Evolutionary conservation across 2,797 vertebrate genomes (phyloP), one percentile per base, ranked within the genome.

Genomic region (Danio albolineatus): DNA sequence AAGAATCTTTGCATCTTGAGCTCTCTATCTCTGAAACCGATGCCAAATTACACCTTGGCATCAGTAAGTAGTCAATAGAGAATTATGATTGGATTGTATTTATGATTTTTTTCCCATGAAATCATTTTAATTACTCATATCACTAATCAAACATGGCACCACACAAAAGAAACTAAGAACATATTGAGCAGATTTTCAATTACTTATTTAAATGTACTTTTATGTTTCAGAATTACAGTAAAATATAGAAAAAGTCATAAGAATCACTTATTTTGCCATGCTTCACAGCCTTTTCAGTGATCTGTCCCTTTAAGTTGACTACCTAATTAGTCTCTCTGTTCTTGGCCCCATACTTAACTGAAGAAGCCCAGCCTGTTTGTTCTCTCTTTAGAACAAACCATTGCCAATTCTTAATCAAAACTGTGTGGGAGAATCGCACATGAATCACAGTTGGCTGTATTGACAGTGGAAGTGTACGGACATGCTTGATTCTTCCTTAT

Each of bases 351-450:
- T 72, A 39, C n/a, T 64, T 64, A 56, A 28, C 69, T 12, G 10
- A 39, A 59, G n/a, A 66, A 66, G 44, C 49, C 77, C 49, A 21
- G 56, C 36, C 75, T 21, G 54, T 65, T 73, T 69, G 17, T 74
- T 74, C 76, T 78, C 46, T 61, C 64, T 76, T 76, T 41, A 66
- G 46, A 69, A 72, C 12, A 57, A 59, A 66, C 13, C 36, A 65
- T 61, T 21, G 76, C 13, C 64, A 70, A 36, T 60, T 60, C n/a
- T 51, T 61, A 28, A 21, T 61, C 54, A 56, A 70, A 78, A 60
- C 44, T 21, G 54, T 60, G 76, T 70, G 54, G 65, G 65, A 69
- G 64, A 70, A 44, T 13, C 4, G 0, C 1, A 17, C 51, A 60
- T 78, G 76, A 78, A 78, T 59, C 56, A 70, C 17, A 61, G 57